phyloP scores from a whole-genome alignment of 2,888 invertebrate species.

The Ditylenchus weischeri region DNA sequence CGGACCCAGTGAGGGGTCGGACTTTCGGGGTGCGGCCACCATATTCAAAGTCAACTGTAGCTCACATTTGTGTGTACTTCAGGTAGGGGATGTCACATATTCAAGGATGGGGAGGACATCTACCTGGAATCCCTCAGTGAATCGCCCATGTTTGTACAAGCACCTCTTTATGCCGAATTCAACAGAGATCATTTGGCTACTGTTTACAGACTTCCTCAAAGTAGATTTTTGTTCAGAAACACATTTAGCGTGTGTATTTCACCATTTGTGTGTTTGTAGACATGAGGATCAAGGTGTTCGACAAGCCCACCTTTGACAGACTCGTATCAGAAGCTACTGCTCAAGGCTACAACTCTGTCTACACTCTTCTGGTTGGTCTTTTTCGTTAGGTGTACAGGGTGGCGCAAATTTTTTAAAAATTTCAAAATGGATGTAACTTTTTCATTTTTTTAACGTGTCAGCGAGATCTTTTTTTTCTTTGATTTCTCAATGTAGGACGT shows the following conservation, averaged over 20 bases:
- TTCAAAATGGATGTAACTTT: no score
- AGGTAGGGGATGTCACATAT: slow-evolving; percentile 25
- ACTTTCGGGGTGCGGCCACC: no score
- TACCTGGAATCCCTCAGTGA: slow-evolving; percentile 30
- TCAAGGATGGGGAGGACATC: slow-evolving; percentile 21
- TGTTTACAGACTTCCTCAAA: slow-evolving; percentile 29
- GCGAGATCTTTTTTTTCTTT: no score
- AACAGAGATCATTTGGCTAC: slow-evolving; percentile 27
- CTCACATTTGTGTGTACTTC: slow-evolving; percentile 1
- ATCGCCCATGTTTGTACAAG: slow-evolving; percentile 33
- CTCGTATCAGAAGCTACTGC: slow-evolving; percentile 20
- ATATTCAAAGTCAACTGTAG: no score
- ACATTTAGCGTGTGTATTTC: no score
- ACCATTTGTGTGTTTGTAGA: slow-evolving; percentile 11
- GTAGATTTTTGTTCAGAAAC: neutral
- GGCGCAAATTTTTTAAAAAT: no score
- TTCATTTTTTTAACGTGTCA: no score
- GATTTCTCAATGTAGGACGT: no score
- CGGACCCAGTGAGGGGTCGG: no score
- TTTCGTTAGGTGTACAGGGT: no score
- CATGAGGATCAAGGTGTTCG: slow-evolving; percentile 26
- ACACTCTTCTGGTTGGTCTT: slow-evolving; percentile 20
- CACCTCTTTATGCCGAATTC: slow-evolving; percentile 30
- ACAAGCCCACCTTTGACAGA: slow-evolving; percentile 20
- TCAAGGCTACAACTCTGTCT: slow-evolving; percentile 26